Percentiles rank a stretch among this genome's conserved stretches.
These are phyloP conservation scores for Neosilurus hyrtlii DNA, from an alignment of 2,797 vertebrate species.

Conservation along the genomic window DNA sequence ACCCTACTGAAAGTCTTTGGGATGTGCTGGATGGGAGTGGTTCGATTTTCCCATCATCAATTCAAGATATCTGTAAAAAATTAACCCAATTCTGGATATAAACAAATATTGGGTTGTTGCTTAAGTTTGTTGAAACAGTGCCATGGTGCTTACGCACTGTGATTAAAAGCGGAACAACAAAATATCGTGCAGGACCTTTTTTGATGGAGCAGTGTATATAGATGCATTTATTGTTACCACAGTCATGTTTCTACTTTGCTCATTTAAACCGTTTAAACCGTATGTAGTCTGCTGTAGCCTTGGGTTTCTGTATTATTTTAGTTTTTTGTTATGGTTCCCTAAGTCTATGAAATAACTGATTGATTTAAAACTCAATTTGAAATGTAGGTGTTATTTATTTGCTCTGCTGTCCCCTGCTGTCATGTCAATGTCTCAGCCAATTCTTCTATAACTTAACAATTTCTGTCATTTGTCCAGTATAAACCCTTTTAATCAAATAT, in stretches of 20 bases:
- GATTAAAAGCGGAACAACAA: no score
- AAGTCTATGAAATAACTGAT: neutral
- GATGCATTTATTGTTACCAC: neutral
- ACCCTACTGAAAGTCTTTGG: no score
- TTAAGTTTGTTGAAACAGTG: no score
- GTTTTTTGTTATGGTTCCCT: neutral
- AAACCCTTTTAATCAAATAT: conserved; percentile 25
- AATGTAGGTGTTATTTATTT: neutral
- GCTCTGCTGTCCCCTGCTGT: conserved; percentile 70
- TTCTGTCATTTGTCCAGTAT: neutral
- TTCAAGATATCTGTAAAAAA: no score
- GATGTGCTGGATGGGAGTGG: no score
- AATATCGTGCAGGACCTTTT: no score
- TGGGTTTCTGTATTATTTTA: neutral
- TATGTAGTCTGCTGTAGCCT: neutral
- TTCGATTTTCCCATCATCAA: no score
- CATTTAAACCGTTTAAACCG: neutral
- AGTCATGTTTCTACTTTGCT: neutral
- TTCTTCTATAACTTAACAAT: neutral
- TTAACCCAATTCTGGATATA: no score
- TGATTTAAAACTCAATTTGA: neutral
- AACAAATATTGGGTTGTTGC: no score
- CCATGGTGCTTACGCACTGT: no score
- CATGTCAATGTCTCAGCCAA: neutral
- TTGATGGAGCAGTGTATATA: neutral